Conservation (phyloP, 2,888 invertebrate genomes). For the Scaptomyza polygonia region DNA sequence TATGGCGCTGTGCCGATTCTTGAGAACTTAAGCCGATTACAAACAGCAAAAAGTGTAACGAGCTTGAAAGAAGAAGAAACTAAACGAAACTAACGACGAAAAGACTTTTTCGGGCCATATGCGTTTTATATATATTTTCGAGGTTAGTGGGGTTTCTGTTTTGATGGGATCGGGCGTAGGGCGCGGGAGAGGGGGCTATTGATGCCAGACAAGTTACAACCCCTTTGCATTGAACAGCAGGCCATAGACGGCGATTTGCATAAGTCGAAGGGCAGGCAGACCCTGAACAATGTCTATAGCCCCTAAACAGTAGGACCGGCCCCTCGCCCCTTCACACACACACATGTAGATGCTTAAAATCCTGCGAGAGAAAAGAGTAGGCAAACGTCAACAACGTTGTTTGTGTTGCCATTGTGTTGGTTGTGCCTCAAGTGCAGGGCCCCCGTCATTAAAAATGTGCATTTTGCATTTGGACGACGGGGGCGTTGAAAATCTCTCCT, state of each 20-base stretch:
- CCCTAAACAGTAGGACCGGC: background rate
- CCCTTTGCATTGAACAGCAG: conserved; percentile 64
- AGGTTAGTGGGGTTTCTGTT: conserved; percentile 69
- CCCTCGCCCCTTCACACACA: conserved; percentile 1
- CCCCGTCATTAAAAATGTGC: conserved; percentile 76
- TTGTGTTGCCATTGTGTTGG: conserved; percentile 37
- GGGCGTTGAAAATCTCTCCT: conserved; percentile 56
- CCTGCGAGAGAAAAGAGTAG: conserved; percentile 49
- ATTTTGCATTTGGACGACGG: conserved; percentile 62
- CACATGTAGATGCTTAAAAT: conserved; percentile 32
- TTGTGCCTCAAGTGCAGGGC: conserved; percentile 67
- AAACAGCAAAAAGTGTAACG: conserved; percentile 72
- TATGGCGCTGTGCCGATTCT: conserved; percentile 73
- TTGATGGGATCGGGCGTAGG: background rate
- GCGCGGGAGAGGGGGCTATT: background rate
- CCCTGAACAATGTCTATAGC: conserved; percentile 32
- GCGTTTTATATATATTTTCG: conserved; percentile 45
- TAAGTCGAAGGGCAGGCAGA: conserved; percentile 69
- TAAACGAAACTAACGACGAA: background rate
- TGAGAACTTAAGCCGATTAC: conserved; percentile 75
- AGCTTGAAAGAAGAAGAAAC: conserved; percentile 32
- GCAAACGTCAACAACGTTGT: conserved; percentile 67
- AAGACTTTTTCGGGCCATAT: conserved; percentile 47
- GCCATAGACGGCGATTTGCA: conserved; percentile 63
- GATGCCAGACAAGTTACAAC: conserved; percentile 36